A percentile compares a stretch with the other conserved stretches of the same genome.
These are phyloP conservation scores for Pampusana beccarii DNA, from an alignment of 2,113 vertebrate genomes.

Conservation along the genomic window DNA sequence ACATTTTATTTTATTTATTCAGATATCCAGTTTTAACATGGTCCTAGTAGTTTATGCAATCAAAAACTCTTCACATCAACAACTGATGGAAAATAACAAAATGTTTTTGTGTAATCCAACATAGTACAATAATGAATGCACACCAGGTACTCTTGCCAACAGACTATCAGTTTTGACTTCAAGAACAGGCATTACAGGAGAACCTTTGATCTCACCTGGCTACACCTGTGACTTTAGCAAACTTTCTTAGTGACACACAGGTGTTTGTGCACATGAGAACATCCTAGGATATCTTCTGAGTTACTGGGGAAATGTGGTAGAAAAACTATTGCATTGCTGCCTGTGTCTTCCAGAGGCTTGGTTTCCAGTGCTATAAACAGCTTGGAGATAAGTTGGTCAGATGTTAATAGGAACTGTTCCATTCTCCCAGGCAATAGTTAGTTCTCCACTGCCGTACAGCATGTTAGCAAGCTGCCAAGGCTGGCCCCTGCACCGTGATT, in stretches of 20 bases:
- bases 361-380: not conserved
- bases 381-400: not conserved
- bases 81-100: not conserved
- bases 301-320: not conserved
- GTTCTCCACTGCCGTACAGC: not conserved
- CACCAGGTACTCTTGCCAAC: not conserved
- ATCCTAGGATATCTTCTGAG: too few species aligned
- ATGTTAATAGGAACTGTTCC: not conserved
- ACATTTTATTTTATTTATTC: not conserved
- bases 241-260: not conserved
- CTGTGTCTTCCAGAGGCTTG: not conserved
- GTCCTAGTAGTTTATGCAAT: not conserved
- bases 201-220: not conserved
- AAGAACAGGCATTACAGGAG: not conserved
- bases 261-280: not conserved
- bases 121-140: not conserved
- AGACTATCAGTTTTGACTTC: not conserved
- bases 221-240: not conserved
- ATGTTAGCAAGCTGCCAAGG: not conserved
- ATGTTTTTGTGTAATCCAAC: not conserved
- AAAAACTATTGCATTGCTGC: not conserved
- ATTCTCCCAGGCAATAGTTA: not conserved
- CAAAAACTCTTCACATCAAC: not conserved
- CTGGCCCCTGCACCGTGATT: not conserved
- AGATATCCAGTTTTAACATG: not conserved